Evolutionary conservation across 2,797 vertebrate genomes (phyloP), one percentile per base, ranked within the genome.

Genomic region (Crocidura indochinensis): DNA sequence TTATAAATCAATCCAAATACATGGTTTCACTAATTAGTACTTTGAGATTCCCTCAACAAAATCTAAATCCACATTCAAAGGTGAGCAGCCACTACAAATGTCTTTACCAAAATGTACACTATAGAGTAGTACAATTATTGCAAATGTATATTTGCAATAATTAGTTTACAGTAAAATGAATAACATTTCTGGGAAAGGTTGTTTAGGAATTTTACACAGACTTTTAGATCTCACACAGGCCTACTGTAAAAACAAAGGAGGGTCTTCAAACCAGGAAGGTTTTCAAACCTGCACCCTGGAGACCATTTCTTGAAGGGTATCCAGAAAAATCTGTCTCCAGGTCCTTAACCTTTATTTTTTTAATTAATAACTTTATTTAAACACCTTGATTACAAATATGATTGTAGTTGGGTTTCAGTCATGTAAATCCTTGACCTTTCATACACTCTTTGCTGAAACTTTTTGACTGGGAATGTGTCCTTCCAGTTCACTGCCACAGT

Each of bases 31-130:
- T 75, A 64, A 72, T 47, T n/a, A 51, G 29, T 47, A 76, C 24
- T 78, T 47, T 69, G 12, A 85, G 72, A 47, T 73, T 78, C 56
- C 68, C 22, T 56, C 26, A 68, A 74, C 62, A 75, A 89, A 67
- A 86, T 87, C 20, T 24, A 71, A 15, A 27, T 56, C 15, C 65
- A 65, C 29, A 76, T 77, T 77, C 47, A 77, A 77, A 82, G 60
- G 9, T 51, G 14, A 11, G 91, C 73, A 65, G n/a, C 86, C n/a
- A 38, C 46, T 72, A 83, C 26, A 71, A 64, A 72, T 79, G 15
- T 20, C 31, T 51, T 87, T 67, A 11, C 15, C 44, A 60, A 27
- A 73, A 64, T 31, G 67, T 20, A 84, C 4, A 11, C 46, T 47
- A 26, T 38, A 38, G 38, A 38, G 46, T 53, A 80, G 17, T 14